Base-by-base conservation (phyloP, 2,113 vertebrate species). In the Capricornis sumatraensis region DNA sequence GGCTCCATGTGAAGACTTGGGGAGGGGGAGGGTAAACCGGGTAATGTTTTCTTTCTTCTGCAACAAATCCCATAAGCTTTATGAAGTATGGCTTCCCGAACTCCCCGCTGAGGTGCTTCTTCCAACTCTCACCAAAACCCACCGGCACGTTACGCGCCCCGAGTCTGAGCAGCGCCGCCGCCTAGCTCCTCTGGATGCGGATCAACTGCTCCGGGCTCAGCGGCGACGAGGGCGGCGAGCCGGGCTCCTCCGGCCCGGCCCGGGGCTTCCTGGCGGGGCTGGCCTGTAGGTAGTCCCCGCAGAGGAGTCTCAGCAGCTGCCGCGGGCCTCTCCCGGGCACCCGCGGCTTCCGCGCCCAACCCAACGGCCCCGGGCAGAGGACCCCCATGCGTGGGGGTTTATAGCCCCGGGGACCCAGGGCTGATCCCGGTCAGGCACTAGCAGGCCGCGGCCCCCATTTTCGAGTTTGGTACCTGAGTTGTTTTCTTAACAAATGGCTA, bases 1-100 rank as follows among this genome's bases (percentile, higher is more conserved):
- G 99, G 0, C 99, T 99, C 99, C 99, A 99, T 6, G 99, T 99
- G 98, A 99, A 99, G 36, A 99, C 99, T 3, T 99, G 98, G 3
- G 99, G 98, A 0, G 98, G 96, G 7, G 99, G 99, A 0, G 99
- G 99, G 43, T 99, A 99, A 9, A 99, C 98, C 0, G 99, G 99
- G 98, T 98, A 89, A 52, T 93, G 99, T 19, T 98, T 99, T 95
- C 99, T 99, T 98, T 99, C 99, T 0, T 99, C 98, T 1, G 99
- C 98, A 6, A 99, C 99, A 81, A 99, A 99, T 0, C 58, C 57
- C 99, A 99, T 99, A 50, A 99, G 97, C 99, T 99, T 95, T 13
- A 98, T 45, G 40, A 99, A 99, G 53, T 99, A 99, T 0, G 99
- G 98, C 3, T 99, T 99, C 6, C 97, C 94, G 94, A 99, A 99